These are phyloP conservation scores for Chloroclystis v-ata DNA, from an alignment of 2,888 invertebrate genomes.

Conservation along the genomic window DNA sequence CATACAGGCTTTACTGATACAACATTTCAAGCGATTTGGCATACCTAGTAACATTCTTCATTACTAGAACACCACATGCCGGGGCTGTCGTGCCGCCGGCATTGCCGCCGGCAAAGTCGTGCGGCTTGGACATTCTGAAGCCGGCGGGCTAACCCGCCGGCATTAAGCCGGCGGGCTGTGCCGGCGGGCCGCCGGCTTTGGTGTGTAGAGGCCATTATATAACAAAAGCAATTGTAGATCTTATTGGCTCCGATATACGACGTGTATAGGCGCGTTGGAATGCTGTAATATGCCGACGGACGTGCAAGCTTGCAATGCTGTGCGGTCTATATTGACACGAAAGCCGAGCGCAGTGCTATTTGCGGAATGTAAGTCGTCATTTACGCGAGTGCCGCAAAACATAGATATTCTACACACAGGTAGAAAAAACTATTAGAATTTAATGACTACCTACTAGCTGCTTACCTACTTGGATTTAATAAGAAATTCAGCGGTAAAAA, in stretches of 20 bases:
- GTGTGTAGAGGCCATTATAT: too few species aligned
- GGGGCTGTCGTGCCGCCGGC: too few species aligned
- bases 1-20: too few species aligned
- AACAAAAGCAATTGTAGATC: slow-evolving; percentile 37
- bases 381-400: slow-evolving; percentile 8
- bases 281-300: slow-evolving; percentile 25
- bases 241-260: slow-evolving; percentile 29
- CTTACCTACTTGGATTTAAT: slow-evolving; percentile 7
- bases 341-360: slow-evolving; percentile 13
- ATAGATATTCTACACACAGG: neutral
- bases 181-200: too few species aligned
- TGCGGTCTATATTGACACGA: slow-evolving; percentile 22
- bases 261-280: slow-evolving; percentile 30
- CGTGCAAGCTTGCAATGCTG: slow-evolving; percentile 24
- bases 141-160: too few species aligned
- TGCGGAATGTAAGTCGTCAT: slow-evolving; percentile 17
- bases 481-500: slow-evolving; percentile 8
- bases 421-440: slow-evolving; percentile 17
- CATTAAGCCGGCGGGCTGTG: too few species aligned
- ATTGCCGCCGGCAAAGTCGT: too few species aligned
- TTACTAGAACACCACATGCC: too few species aligned
- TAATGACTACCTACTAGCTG: slow-evolving; percentile 11
- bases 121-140: too few species aligned
- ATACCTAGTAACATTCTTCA: too few species aligned
- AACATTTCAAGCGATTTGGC: too few species aligned